Evolutionary conservation across 2,888 invertebrate genomes (phyloP), one percentile per base, ranked within the genome.

Genomic region (Pollenia labialis): DNA sequence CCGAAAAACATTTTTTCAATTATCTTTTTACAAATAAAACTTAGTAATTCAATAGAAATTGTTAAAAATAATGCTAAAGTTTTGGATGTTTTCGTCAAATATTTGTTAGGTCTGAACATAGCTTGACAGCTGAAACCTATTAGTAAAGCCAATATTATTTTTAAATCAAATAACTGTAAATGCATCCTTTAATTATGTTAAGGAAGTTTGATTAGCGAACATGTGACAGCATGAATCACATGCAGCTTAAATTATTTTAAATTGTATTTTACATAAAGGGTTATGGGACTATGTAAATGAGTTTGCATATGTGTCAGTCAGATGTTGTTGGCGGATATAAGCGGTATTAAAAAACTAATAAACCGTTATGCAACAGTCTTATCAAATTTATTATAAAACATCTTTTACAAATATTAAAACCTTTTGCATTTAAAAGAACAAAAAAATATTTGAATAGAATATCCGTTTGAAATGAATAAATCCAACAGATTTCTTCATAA

Each of bases 381-480:
- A 56, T 42, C 16, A 71, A 64, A 69, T 69, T 82, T 32, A 50
- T 66, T 42, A 32, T 77, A 85, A 23, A 80, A 85, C 68, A 80
- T 80, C 46, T 75, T 84, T 68, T 66, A 71, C 46, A 56, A 48
- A 52, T 16, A 52, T 32, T 32, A 6, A 14, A 69, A 64, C 72
- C 71, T 60, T 72, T 32, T 48, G 75, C n/a, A 64, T n/a, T 54
- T 42, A 54, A 54, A 82, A 54, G n/a, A 76, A 74, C 54, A 79
- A 79, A 60, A 54, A 60, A 44, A 84, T 23, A 88, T 87, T 81
- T 81, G 81, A 87, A 88, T 87, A 84, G 87, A 88, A 88, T 88
- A 84, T 88, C 88, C 89, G 87, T 74, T 80, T 52, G 66, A 14
- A 54, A 23, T 32, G 12, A 48, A 10, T 54, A 71, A 50, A 42